These are phyloP conservation scores for Ophioninae sp. DNA, from an alignment of 2,888 invertebrate species.

Conservation along the genomic window DNA sequence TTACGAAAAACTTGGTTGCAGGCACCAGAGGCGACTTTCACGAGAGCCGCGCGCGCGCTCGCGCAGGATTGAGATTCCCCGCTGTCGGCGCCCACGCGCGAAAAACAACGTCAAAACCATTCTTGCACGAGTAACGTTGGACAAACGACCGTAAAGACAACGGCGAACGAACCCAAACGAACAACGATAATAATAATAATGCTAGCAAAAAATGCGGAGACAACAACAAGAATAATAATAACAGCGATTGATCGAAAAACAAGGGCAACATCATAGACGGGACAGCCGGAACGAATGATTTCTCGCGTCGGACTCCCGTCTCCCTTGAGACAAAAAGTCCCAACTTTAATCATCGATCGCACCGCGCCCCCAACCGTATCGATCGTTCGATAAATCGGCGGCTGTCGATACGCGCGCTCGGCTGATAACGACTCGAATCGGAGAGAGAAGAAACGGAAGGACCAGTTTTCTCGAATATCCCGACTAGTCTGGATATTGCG, in stretches of 20 bases:
- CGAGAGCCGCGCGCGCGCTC: slow-evolving; percentile 49
- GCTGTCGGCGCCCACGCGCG: slow-evolving; percentile 4
- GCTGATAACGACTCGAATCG: slow-evolving; percentile 18
- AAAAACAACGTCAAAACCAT: slow-evolving; percentile 4
- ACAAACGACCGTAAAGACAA: slow-evolving; percentile 35
- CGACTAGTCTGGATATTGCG: too few species aligned
- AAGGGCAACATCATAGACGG: slow-evolving; percentile 13
- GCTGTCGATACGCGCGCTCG: background rate
- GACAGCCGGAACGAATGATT: slow-evolving; percentile 37
- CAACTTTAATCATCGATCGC: background rate
- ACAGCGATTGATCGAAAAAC: too few species aligned
- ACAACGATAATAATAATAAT: slow-evolving; percentile 37
- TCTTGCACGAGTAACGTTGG: slow-evolving; percentile 7
- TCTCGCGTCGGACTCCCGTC: slow-evolving; percentile 25
- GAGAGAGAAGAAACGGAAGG: slow-evolving; percentile 22
- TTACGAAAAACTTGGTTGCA: slow-evolving; percentile 57
- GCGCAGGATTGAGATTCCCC: slow-evolving; percentile 38
- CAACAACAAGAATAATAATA: slow-evolving; percentile 26
- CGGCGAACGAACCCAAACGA: slow-evolving; percentile 35
- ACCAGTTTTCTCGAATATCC: slow-evolving; percentile 35
- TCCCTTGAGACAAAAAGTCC: slow-evolving; percentile 6
- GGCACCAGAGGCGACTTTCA: slow-evolving; percentile 59
- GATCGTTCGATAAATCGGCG: background rate
- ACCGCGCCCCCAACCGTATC: background rate
- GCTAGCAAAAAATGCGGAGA: slow-evolving; percentile 47